phyloP scores from a whole-genome alignment of 1,140 invertebrate genomes.

The Polypedilum vanderplanki region DNA sequence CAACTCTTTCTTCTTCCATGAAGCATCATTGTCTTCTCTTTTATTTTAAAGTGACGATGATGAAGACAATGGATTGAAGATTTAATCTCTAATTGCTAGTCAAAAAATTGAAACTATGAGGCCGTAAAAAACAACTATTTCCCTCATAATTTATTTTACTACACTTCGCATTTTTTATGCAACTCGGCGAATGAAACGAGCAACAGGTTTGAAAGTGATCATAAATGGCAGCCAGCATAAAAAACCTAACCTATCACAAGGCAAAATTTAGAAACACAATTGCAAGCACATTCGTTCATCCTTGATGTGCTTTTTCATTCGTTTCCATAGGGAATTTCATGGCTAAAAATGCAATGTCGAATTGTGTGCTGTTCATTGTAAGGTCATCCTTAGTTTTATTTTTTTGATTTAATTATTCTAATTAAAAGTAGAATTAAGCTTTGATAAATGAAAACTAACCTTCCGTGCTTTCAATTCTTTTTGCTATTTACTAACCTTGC shows the following conservation, averaged over 20 bases:
- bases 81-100: too few species aligned
- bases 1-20: neutral
- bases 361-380: neutral
- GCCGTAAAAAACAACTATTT: neutral
- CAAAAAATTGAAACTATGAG: too few species aligned
- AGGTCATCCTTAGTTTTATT: neutral
- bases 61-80: too few species aligned
- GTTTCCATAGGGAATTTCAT: slow-evolving; percentile 2
- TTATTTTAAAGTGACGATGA: too few species aligned
- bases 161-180: slow-evolving; percentile 7
- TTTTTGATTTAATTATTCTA: neutral
- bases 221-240: slow-evolving; percentile 24
- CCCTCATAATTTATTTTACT: neutral
- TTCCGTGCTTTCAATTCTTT: neutral
- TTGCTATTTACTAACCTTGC: neutral
- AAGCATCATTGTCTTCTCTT: too few species aligned
- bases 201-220: slow-evolving; percentile 22
- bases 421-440: neutral
- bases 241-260: slow-evolving; percentile 25
- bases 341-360: neutral
- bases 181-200: neutral
- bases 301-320: neutral
- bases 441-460: neutral
- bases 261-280: neutral
- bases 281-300: slow-evolving; percentile 12